Conservation (phyloP, 2,113 vertebrate species). For the Electrona antarctica region DNA sequence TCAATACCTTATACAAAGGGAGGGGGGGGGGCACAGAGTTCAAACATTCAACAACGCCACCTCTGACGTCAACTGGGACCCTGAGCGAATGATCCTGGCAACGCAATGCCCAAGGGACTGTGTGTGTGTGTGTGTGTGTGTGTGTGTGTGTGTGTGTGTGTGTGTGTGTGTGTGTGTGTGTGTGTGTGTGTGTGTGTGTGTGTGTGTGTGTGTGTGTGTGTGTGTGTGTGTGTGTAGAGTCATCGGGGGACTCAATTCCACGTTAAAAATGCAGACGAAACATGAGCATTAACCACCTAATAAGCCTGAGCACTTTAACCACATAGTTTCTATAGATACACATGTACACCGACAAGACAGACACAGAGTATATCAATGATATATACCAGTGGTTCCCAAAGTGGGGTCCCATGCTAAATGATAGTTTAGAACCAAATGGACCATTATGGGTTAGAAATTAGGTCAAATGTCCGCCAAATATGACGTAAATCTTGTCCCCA, state of each 20-base stretch:
- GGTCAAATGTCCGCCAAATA: no score
- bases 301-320: no score
- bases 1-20: slow-evolving; percentile 24
- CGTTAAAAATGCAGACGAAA: neutral
- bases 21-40: slow-evolving; percentile 19
- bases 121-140: slow-evolving; percentile 4
- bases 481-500: no score
- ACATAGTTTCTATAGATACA: neutral
- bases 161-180: slow-evolving; percentile 18
- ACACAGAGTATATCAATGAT: neutral
- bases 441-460: no score
- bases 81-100: slow-evolving; percentile 35
- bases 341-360: neutral
- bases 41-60: slow-evolving; percentile 22
- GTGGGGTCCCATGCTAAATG: no score
- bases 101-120: slow-evolving; percentile 17
- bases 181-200: neutral
- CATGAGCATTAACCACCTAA: no score
- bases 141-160: neutral
- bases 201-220: slow-evolving; percentile 13
- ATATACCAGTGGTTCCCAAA: no score
- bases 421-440: no score
- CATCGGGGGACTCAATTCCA: no score
- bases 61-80: slow-evolving; percentile 13
- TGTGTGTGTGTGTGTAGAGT: neutral